These are phyloP conservation scores for Cairina moschata DNA, from an alignment of 2,113 vertebrate species.

Conservation along the genomic window DNA sequence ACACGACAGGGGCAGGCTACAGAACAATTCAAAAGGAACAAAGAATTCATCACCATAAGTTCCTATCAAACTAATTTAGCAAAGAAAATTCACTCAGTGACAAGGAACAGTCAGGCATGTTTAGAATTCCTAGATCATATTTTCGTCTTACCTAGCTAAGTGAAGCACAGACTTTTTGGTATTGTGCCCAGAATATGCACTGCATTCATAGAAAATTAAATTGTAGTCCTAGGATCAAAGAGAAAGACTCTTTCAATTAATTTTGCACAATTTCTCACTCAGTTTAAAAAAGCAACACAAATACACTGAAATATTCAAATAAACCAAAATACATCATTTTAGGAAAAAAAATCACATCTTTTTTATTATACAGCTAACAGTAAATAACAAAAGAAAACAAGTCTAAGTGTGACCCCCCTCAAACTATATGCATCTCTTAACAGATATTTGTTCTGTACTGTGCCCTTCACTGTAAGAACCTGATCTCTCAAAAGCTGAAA, in stretches of 20 bases:
- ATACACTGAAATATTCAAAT: not conserved
- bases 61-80: not conserved
- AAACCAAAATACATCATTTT: not conserved
- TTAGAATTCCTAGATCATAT: not conserved
- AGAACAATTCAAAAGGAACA: not conserved
- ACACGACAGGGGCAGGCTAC: not conserved
- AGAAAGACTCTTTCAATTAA: not conserved
- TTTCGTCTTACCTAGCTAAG: conserved; percentile 85
- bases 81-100: not conserved
- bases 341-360: not conserved
- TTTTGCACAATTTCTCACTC: not conserved
- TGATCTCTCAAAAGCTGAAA: not conserved
- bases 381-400: not conserved
- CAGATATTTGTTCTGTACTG: not conserved
- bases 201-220: conserved; percentile 92
- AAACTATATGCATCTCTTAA: not conserved
- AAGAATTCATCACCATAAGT: not conserved
- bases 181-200: conserved; percentile 86
- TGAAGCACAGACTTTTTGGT: conserved; percentile 82
- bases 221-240: conserved; percentile 79
- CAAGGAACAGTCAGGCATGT: not conserved
- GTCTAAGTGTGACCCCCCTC: not conserved
- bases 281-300: not conserved
- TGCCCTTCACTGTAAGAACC: not conserved
- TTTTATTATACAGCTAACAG: not conserved